Conservation (phyloP, 2,888 invertebrate genomes). For the Lithodes maja region DNA sequence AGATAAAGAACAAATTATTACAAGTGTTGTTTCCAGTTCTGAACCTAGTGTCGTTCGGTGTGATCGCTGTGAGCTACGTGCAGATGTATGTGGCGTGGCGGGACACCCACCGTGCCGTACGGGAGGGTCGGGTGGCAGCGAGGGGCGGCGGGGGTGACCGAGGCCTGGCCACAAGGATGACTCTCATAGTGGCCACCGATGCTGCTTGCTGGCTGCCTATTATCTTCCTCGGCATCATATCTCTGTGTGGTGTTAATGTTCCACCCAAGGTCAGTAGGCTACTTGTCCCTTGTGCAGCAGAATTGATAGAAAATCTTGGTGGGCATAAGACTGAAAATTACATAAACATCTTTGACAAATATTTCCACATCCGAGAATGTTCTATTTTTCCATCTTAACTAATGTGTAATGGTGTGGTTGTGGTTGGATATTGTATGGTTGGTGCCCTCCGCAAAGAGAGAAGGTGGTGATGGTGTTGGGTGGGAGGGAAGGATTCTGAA, state of each 20-base stretch:
- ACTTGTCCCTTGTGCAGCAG: background rate
- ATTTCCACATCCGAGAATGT: no score
- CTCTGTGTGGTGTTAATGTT: conserved; percentile 75
- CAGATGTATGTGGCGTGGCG: conserved; percentile 77
- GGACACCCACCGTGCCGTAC: conserved; percentile 75
- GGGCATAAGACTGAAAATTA: no score
- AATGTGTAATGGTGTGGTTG: no score
- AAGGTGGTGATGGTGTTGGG: no score
- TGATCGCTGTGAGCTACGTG: conserved; percentile 76
- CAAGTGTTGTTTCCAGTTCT: conserved; percentile 73
- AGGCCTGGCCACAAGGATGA: conserved; percentile 74
- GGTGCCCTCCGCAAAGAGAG: no score
- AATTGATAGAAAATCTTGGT: background rate
- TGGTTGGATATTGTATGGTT: no score
- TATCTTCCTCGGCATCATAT: conserved; percentile 76
- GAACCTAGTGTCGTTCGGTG: conserved; percentile 76
- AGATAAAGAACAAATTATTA: no score
- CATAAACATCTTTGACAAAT: no score
- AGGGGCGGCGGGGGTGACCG: conserved; percentile 71
- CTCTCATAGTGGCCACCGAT: conserved; percentile 77
- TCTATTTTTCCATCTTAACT: no score
- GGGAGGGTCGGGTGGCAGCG: conserved; percentile 74
- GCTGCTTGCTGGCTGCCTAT: conserved; percentile 78
- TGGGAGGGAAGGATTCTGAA: no score
- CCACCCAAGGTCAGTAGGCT: conserved; percentile 74